A percentile compares a stretch with the other conserved stretches of the same genome.
phyloP scores from a whole-genome alignment of 2,113 vertebrate species.

The Mesoclemmys tuberculata region DNA sequence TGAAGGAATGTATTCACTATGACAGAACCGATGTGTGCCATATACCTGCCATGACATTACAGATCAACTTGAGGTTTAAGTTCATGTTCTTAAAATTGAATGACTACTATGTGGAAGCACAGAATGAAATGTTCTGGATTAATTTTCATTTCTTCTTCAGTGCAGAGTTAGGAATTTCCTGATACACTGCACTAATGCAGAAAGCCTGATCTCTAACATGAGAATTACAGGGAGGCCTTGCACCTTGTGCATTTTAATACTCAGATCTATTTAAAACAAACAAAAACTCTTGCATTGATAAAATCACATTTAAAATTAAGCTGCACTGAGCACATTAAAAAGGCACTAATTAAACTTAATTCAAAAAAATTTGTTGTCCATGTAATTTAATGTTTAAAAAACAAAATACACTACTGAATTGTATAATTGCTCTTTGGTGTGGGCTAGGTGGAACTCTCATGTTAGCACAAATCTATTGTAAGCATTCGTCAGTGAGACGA shows the following conservation, averaged over 20 bases:
- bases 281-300: not conserved
- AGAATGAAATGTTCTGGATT: constrained; percentile 14
- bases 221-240: constrained; percentile 17
- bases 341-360: not conserved
- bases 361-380: not conserved
- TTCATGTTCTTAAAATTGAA: constrained; percentile 47
- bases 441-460: not conserved
- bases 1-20: constrained; percentile 65
- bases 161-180: not conserved
- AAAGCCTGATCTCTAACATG: constrained; percentile 47
- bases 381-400: not conserved
- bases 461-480: not conserved
- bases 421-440: not conserved
- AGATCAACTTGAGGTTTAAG: not conserved
- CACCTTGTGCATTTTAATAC: constrained; percentile 6
- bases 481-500: not conserved
- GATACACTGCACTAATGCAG: constrained; percentile 54
- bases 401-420: not conserved
- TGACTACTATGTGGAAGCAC: constrained; percentile 39
- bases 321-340: constrained; percentile 26
- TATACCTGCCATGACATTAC: constrained; percentile 48
- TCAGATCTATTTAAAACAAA: not conserved
- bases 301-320: not conserved
- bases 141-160: not conserved
- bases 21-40: constrained; percentile 46